Conservation (phyloP, 1,140 invertebrate genomes). For the Habropoda laboriosa region DNA sequence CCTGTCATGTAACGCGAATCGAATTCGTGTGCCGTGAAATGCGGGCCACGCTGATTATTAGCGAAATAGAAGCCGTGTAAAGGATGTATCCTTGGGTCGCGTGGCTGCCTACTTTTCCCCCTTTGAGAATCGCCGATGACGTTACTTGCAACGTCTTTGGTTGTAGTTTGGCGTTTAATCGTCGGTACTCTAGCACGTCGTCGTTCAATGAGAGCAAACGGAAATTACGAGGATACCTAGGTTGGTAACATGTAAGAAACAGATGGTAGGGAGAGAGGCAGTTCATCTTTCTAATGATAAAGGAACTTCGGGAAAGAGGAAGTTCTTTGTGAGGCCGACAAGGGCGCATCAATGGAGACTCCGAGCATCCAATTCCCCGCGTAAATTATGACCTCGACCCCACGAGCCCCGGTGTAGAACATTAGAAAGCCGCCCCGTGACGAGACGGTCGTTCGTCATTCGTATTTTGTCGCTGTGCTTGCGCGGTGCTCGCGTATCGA, state of each 20-base stretch:
- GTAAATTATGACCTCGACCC: conserved; percentile 6
- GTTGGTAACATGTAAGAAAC: neutral
- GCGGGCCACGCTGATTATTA: conserved; percentile 42
- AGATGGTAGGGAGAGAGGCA: neutral
- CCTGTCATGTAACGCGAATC: conserved; percentile 45
- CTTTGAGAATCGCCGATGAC: neutral
- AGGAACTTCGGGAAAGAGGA: neutral
- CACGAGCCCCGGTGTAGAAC: neutral
- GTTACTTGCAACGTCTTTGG: no score
- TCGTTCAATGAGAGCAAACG: neutral
- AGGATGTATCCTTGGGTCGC: conserved; percentile 16
- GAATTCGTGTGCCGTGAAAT: conserved; percentile 37
- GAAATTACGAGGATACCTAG: neutral
- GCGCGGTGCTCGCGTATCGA: conserved; percentile 14
- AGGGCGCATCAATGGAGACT: neutral
- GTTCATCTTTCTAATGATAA: conserved; percentile 6
- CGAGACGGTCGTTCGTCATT: neutral
- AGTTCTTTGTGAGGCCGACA: conserved; percentile 10
- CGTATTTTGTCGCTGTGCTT: neutral
- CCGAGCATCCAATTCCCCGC: neutral
- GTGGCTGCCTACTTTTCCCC: neutral
- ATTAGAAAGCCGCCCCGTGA: neutral
- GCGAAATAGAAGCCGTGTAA: conserved; percentile 45
- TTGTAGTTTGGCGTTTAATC: neutral
- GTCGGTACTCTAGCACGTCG: neutral